These are phyloP conservation scores for Polyploca ridens DNA, from an alignment of 2,888 invertebrate species.

Conservation along the genomic window DNA sequence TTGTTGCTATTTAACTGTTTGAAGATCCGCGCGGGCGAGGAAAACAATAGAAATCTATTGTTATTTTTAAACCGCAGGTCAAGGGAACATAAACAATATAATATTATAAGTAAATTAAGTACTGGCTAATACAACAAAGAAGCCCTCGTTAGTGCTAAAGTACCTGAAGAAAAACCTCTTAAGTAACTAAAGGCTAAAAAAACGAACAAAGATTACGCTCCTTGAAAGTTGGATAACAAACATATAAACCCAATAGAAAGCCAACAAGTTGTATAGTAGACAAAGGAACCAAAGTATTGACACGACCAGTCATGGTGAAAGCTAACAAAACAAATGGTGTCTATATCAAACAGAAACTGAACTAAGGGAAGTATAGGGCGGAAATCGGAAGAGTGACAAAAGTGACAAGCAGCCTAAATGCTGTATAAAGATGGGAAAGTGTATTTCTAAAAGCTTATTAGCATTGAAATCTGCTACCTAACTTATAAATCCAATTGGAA, in stretches of 20 bases:
- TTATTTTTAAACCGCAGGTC: no score
- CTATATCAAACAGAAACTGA: neutral
- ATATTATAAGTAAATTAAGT: no score
- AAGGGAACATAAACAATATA: no score
- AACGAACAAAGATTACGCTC: neutral
- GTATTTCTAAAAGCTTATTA: neutral
- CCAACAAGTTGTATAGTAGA: no score
- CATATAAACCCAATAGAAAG: neutral
- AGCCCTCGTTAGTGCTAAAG: no score
- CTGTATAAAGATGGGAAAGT: neutral
- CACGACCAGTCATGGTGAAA: neutral
- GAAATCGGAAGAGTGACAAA: neutral
- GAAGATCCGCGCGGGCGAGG: no score
- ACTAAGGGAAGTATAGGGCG: neutral
- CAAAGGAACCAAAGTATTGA: neutral
- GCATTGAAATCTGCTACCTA: neutral
- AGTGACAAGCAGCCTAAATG: neutral
- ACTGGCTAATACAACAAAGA: no score
- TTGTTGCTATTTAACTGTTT: no score
- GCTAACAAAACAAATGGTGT: constrained; percentile 4
- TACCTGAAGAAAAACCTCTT: no score
- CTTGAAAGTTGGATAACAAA: neutral
- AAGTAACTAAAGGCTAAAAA: neutral
- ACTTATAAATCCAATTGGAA: no score
- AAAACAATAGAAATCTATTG: no score